A percentile compares a stretch with the other conserved stretches of the same genome.
Conservation (phyloP, 2,797 vertebrate species). For the Cryptoprocta ferox region DNA sequence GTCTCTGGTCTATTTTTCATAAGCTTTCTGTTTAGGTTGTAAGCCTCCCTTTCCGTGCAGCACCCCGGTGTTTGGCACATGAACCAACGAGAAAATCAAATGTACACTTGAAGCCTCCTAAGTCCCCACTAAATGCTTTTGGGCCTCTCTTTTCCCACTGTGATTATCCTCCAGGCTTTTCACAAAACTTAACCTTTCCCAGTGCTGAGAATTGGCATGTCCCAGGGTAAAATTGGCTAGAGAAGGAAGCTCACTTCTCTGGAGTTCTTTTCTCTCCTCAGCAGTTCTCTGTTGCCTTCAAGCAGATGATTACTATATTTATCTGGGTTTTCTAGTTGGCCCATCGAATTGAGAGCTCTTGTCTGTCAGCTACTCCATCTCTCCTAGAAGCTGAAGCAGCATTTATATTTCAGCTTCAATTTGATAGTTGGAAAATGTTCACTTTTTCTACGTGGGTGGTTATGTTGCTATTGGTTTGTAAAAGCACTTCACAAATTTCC, state of each 20-base stretch:
- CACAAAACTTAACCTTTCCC: background rate
- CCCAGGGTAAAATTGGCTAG: background rate
- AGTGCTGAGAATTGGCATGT: background rate
- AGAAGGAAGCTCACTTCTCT: background rate
- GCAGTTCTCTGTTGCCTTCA: background rate
- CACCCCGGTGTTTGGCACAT: too few species aligned
- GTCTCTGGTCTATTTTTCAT: background rate
- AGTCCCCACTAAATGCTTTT: background rate
- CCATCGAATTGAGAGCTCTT: background rate
- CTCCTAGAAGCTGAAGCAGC: background rate
- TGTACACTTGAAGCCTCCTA: background rate
- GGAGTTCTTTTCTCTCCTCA: background rate
- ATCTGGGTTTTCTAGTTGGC: background rate
- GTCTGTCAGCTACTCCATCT: background rate
- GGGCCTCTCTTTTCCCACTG: background rate
- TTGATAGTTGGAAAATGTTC: background rate
- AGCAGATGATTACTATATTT: background rate
- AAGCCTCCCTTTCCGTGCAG: background rate
- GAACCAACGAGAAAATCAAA: background rate
- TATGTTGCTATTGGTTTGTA: background rate
- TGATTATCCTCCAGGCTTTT: background rate
- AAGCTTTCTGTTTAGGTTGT: background rate
- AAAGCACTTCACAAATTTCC: background rate
- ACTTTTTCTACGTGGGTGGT: background rate
- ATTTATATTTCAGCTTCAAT: constrained; percentile 50